Base-by-base conservation (phyloP, 2,888 invertebrate genomes). In the Zygothrica quintamaculata region DNA sequence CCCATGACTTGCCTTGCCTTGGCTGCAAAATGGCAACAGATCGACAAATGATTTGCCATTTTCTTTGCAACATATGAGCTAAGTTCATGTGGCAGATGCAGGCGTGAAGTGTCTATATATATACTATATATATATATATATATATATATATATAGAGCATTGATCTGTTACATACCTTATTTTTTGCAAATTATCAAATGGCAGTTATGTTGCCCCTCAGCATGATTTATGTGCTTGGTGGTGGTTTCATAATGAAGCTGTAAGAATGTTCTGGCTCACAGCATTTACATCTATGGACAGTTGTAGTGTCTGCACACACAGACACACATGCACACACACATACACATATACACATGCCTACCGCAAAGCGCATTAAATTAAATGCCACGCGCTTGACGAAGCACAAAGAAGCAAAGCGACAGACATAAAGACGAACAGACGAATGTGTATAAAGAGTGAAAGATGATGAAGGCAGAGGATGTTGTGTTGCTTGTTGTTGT, bases 231-330 rank as follows among this genome's bases (percentile, higher is more conserved):
- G 52, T 18, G 44, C 42, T 16, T 53, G 59, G 59, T 70, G 64
- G 65, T 55, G 40, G 60, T 15, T 44, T 39, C 51, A 15, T 66
- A 65, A 68, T 66, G 58, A 65, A 58, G 84, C 65, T 62, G 60
- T 67, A 48, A 36, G 61, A 67, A 60, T 65, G 61, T 46, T 37
- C 22, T 34, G 25, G 11, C 48, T 60, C 55, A 15, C 15, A 50
- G 51, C 74, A 84, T 86, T 77, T 80, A 69, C 80, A 86, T 80
- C 66, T 69, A 53, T 60, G 47, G 42, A 34, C n/a, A n/a, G n/a
- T 47, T 15, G 34, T 36, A 15, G 42, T 36, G 6, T 33, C 47
- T 43, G 52, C 36, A 18, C 16, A 16, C 1, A 11, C 37, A 50
- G 26, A 26, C 26, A 26, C n/a, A n/a, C n/a, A 22, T 12, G 12